Percentiles rank a stretch among this genome's conserved stretches.
phyloP scores from a whole-genome alignment of 2,888 invertebrate species.

The Parasteatoda lunata region DNA sequence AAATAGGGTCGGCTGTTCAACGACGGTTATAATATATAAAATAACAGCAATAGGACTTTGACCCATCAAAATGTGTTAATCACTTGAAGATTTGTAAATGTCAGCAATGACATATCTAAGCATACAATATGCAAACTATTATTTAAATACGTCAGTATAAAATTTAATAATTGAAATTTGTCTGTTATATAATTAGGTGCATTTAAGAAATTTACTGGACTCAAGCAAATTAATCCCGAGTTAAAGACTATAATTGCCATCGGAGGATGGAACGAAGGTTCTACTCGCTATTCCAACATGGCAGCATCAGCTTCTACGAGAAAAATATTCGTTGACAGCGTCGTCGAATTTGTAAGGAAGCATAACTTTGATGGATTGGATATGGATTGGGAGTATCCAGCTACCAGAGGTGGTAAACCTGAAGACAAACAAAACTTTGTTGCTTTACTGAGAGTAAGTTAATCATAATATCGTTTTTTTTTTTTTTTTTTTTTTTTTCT shows the following conservation, averaged over 20 bases:
- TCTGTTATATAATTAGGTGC: constrained; percentile 69
- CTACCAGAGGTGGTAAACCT: constrained; percentile 82
- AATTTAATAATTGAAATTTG: too few species aligned
- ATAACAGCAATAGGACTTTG: too few species aligned
- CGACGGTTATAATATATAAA: too few species aligned
- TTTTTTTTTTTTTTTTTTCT: too few species aligned
- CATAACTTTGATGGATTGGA: constrained; percentile 69
- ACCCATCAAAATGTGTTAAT: too few species aligned
- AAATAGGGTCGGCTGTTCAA: too few species aligned
- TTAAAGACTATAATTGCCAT: constrained; percentile 83
- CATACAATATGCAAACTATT: too few species aligned
- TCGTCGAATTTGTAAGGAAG: constrained; percentile 63
- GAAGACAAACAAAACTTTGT: constrained; percentile 87
- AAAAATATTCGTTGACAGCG: constrained; percentile 68
- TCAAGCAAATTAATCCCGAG: constrained; percentile 73
- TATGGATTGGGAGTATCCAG: constrained; percentile 78
- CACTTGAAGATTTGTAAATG: too few species aligned
- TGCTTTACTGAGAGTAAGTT: constrained; percentile 79
- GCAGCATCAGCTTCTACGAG: constrained; percentile 51
- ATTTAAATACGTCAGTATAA: too few species aligned
- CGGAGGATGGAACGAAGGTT: constrained; percentile 76
- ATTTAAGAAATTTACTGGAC: constrained; percentile 73
- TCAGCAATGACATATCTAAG: too few species aligned
- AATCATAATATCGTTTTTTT: background rate
- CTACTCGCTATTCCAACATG: constrained; percentile 69